phyloP scores from a whole-genome alignment of 2,888 invertebrate genomes.

The Chrysotoxum bicinctum region DNA sequence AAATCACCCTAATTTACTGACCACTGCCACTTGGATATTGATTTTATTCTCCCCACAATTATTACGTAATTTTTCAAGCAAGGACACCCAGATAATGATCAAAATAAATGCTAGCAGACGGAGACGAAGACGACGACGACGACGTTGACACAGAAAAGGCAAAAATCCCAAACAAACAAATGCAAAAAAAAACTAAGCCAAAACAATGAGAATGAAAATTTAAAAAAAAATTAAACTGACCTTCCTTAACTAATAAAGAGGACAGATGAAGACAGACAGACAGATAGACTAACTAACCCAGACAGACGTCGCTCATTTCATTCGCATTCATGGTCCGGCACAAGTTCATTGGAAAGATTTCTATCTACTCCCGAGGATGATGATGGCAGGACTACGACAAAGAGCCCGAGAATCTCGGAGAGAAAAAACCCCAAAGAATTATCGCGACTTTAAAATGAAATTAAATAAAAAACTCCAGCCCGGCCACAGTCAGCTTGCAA shows the following conservation, averaged over 20 bases:
- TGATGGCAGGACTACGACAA: constrained; percentile 1
- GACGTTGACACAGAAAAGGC: constrained; percentile 59
- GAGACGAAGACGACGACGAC: constrained; percentile 18
- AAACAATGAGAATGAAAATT: constrained; percentile 28
- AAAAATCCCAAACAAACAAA: constrained; percentile 41
- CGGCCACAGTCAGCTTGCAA: not conserved
- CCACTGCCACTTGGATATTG: constrained; percentile 45
- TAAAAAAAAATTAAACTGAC: constrained; percentile 51
- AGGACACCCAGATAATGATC: constrained; percentile 62
- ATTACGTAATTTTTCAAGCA: constrained; percentile 52
- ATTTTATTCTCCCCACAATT: constrained; percentile 52
- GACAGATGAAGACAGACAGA: constrained; percentile 42
- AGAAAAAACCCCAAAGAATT: constrained; percentile 56
- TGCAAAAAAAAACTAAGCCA: not conserved
- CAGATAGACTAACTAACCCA: constrained; percentile 47
- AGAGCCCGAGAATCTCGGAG: constrained; percentile 16
- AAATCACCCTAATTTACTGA: constrained; percentile 67
- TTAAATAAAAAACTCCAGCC: constrained; percentile 37
- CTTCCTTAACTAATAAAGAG: constrained; percentile 68
- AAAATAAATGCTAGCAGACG: constrained; percentile 13
- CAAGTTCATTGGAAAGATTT: constrained; percentile 58
- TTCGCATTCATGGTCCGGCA: constrained; percentile 59
- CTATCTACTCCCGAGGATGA: constrained; percentile 31
- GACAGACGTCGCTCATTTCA: constrained; percentile 48
- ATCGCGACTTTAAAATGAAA: constrained; percentile 71